These are phyloP conservation scores for Leptinotarsa lineolata DNA, from an alignment of 1,140 invertebrate species.

Conservation along the genomic window DNA sequence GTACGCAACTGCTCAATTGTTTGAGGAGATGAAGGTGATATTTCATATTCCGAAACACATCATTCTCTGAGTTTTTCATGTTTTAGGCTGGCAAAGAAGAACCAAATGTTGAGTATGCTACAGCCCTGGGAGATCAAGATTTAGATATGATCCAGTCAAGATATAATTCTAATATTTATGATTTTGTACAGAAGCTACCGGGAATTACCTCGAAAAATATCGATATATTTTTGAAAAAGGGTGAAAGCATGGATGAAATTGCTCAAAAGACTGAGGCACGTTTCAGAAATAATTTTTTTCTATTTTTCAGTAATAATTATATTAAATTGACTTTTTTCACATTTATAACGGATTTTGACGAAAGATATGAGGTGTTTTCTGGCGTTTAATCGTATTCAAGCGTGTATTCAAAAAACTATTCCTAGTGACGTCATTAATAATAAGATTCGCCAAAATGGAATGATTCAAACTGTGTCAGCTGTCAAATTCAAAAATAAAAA, in stretches of 20 bases:
- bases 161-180: slow-evolving; percentile 78
- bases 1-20: slow-evolving; percentile 92
- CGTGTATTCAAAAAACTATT: too few relatives aligned
- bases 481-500: too few relatives aligned
- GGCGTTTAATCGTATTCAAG: too few relatives aligned
- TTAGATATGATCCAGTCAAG: slow-evolving; percentile 65
- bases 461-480: too few relatives aligned
- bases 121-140: slow-evolving; percentile 67
- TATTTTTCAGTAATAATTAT: too few relatives aligned
- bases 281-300: too few relatives aligned
- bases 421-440: too few relatives aligned
- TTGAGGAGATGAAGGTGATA: slow-evolving; percentile 81
- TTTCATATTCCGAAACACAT: slow-evolving; percentile 1
- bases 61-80: background rate
- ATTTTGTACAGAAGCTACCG: slow-evolving; percentile 89
- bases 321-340: too few relatives aligned
- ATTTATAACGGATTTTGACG: background rate
- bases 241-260: slow-evolving; percentile 73
- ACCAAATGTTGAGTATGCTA: slow-evolving; percentile 73
- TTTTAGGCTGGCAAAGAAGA: slow-evolving; percentile 74
- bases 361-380: background rate
- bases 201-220: slow-evolving; percentile 90
- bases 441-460: too few relatives aligned
- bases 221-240: slow-evolving; percentile 75
- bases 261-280: slow-evolving; percentile 62